Base-by-base conservation (phyloP, 2,888 invertebrate genomes). In the Ceratothoa steindachneri region DNA sequence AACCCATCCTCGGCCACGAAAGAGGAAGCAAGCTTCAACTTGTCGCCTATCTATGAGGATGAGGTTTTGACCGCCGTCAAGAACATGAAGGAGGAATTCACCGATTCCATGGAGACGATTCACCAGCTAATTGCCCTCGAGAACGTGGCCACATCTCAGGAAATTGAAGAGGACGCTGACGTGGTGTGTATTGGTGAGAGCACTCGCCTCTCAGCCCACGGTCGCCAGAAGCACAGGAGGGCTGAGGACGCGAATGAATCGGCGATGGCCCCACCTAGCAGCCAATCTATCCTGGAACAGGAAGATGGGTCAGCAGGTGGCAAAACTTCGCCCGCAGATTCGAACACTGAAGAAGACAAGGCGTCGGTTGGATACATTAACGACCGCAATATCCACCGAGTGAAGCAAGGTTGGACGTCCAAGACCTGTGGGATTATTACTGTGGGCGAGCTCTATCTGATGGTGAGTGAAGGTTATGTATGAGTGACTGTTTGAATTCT, bases 361-460 rank as follows among this genome's bases (percentile, higher is more conserved):
- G n/a, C 67, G 9, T 60, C 60, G 5, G 41, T 41, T 41, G 41
- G 41, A 9, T 41, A 5, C 41, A 41, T 5, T 41, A 9, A 9
- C 41, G 41, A 5, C 41, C 41, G 15, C 7, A 9, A 29, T 12
- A 52, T 60, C 15, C 27, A 41, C 12, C 24, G 53, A n/a, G 52
- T 55, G 27, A 65, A 64, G 22, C 29, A 60, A 24, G 95, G 95
- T 0, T 96, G 95, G 95, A 93, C 91, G 70, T 83, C 88, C 7
- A 85, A 88, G 19, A 91, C 90, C 82, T 89, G 91, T 0, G 91
- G 91, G 5, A 90, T 91, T 31, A 87, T 95, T 55, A 93, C 93
- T 2, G 87, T 97, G 30, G 95, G 95, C 0, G 95, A 97, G 85
- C 85, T 96, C 72, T 95, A 94, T 85, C 87, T 96, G 67, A 93